Evolutionary conservation across 2,888 invertebrate genomes (phyloP).

Genomic region (Theretra japonica): DNA sequence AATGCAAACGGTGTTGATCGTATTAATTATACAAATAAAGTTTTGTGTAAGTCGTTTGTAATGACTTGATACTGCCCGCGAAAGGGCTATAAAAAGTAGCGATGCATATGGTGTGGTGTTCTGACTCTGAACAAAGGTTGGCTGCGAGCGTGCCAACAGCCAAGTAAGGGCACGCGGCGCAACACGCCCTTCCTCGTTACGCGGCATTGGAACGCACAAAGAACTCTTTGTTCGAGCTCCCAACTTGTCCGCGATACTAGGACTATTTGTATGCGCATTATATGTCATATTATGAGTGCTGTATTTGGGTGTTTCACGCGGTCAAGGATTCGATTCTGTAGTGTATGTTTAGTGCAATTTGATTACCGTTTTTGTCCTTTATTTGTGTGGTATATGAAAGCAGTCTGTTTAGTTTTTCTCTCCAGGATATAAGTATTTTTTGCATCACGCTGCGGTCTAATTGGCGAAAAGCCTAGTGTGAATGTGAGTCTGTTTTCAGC

Average conservation of each 20-base stretch:
- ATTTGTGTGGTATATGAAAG: too few species aligned
- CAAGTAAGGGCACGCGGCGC: slow-evolving; percentile 24
- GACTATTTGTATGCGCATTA: neutral
- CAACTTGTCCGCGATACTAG: neutral
- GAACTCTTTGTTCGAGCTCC: slow-evolving; percentile 26
- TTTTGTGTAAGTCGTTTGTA: neutral
- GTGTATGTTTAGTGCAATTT: too few species aligned
- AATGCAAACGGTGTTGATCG: neutral
- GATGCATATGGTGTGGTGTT: neutral
- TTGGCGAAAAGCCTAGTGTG: too few species aligned
- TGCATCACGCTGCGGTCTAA: too few species aligned
- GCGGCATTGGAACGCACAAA: slow-evolving; percentile 28
- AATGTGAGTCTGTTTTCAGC: too few species aligned
- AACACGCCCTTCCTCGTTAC: slow-evolving; percentile 31
- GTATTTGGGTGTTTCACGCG: neutral
- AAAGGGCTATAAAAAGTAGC: neutral
- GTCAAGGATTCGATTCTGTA: too few species aligned
- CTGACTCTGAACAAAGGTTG: neutral
- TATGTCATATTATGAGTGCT: neutral
- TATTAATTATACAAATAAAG: neutral
- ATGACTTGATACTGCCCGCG: neutral
- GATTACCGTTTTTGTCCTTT: too few species aligned
- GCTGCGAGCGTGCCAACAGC: slow-evolving; percentile 2
- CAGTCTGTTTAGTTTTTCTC: too few species aligned
- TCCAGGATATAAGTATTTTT: too few species aligned